Conservation (phyloP, 2,888 invertebrate species). For the Chymomyza fuscimana region DNA sequence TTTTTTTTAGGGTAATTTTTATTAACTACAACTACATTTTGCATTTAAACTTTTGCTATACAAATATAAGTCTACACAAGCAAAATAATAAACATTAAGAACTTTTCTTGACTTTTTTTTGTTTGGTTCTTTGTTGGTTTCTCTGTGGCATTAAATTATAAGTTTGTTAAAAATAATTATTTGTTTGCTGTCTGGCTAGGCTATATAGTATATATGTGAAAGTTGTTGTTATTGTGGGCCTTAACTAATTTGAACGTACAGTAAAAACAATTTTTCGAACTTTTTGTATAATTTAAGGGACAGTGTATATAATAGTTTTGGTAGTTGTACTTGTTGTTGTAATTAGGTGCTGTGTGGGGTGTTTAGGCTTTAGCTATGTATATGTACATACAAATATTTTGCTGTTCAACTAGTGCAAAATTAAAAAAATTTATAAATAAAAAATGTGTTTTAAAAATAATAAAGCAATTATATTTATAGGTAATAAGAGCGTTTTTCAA, state of each 20-base stretch:
- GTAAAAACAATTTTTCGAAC: constrained; percentile 33
- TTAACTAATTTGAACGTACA: constrained; percentile 45
- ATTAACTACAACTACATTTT: constrained; percentile 71
- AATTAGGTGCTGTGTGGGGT: constrained; percentile 7
- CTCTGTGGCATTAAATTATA: not conserved
- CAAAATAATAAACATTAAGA: constrained; percentile 70
- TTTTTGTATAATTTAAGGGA: constrained; percentile 16
- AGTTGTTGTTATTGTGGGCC: constrained; percentile 14
- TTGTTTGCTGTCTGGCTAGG: constrained; percentile 12
- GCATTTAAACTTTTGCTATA: constrained; percentile 67
- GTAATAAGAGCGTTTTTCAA: not conserved
- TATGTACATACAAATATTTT: constrained; percentile 34
- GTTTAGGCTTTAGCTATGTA: constrained; percentile 8
- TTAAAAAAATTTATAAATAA: constrained; percentile 30
- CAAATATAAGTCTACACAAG: constrained; percentile 77
- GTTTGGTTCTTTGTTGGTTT: constrained; percentile 18
- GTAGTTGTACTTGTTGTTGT: constrained; percentile 26
- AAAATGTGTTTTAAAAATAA: not conserved
- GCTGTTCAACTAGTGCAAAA: constrained; percentile 43
- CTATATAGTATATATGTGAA: constrained; percentile 6
- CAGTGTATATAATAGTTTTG: constrained; percentile 5
- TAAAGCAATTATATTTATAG: not conserved
- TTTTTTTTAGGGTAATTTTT: constrained; percentile 30
- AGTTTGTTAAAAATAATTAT: not conserved
- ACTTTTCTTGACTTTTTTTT: constrained; percentile 14